Base-by-base conservation (phyloP, 35 echinoderm and acorn worm genomes). In the Heliocidaris tuberculata region DNA sequence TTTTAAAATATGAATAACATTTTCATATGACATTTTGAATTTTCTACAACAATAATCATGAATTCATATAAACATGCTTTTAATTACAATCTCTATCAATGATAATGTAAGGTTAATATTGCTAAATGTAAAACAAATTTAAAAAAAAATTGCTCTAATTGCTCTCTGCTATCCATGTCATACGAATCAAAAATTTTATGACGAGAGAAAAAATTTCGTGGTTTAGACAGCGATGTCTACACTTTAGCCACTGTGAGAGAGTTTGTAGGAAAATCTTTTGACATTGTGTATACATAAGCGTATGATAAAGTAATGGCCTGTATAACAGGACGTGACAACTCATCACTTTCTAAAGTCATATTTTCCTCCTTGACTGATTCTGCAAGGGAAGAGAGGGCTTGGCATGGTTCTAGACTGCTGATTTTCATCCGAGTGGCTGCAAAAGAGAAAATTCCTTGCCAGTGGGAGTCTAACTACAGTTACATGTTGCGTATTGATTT, bases 241-340 rank as follows among this genome's bases (percentile, higher is more conserved):
- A 78, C 65, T 78, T 27, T 27, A 78, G 65, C 65, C 65, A 4
- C 65, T 78, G 21, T 78, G 65, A 78, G 6, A 78, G 65, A 78
- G 21, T 78, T 89, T 89, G 29, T 7, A 19, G 87, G 0, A 89
- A 89, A 89, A 89, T 35, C 87, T 89, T 89, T 32, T 42, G 87
- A 89, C 87, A 89, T 7, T 89, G 87, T 89, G 47, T 89, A 89
- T 89, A 89, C 31, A 89, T 2, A 89, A 16, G 31, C 31, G 31
- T 32, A n/a, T 89, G 24, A 47, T 89, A 89, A 42, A 89, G 87
- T 89, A 48, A 89, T 89, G 87, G 47, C 7, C 31, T 89, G 31
- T 89, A 48, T 89, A 48, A 89, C 87, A 89, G 87, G 47, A 89
- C 7, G 19, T 89, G 87, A 89, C 87, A 89, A 47, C 65, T 78